phyloP scores from a whole-genome alignment of 1,140 invertebrate species.

The Sitobion miscanthi region DNA sequence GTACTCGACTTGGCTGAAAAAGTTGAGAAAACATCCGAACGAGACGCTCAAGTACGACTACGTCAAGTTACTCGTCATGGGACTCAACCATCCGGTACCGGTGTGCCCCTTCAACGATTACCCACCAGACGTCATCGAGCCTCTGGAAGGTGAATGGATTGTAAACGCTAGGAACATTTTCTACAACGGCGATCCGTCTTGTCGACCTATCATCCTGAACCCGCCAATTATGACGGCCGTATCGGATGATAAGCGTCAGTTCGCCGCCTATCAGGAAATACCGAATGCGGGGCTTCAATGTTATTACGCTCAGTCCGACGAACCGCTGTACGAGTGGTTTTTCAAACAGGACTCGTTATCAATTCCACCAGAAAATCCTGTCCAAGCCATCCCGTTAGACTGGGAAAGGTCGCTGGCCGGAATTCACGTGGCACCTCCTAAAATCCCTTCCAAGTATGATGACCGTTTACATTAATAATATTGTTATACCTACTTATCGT shows the following conservation, averaged over 20 bases:
- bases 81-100: not conserved
- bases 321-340: not conserved
- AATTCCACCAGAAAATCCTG: not conserved
- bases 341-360: not conserved
- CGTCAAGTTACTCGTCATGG: slow-evolving; percentile 7
- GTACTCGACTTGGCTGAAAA: slow-evolving; percentile 10
- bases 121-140: not conserved
- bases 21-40: not conserved
- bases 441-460: not conserved
- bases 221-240: not conserved
- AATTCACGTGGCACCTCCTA: not conserved
- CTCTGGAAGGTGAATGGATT: not conserved
- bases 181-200: not conserved
- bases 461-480: not conserved
- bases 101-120: slow-evolving; percentile 31
- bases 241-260: not conserved
- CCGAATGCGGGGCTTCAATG: not conserved
- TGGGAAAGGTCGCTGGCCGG: not conserved
- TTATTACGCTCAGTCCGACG: not conserved
- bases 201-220: not conserved
- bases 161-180: not conserved
- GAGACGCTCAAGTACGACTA: not conserved
- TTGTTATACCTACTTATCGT: too few relatives aligned
- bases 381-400: not conserved
- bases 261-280: not conserved